Evolutionary conservation across 1,140 invertebrate species (phyloP).

Genomic region (Drosophila rhopaloa): DNA sequence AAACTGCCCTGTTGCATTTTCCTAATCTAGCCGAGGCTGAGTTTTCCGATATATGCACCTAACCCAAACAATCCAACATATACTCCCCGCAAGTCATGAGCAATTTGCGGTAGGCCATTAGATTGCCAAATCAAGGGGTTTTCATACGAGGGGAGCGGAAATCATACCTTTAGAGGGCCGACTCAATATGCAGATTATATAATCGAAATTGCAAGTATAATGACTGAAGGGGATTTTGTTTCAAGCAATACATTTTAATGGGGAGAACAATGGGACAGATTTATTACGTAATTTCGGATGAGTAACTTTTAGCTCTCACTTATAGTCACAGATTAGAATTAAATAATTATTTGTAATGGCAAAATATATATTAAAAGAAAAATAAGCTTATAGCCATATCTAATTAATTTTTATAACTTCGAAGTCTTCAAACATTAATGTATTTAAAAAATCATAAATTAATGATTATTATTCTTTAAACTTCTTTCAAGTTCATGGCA

Average conservation of each 20-base stretch:
- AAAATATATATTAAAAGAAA: too few relatives aligned
- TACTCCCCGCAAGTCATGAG: conserved; percentile 28
- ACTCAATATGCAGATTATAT: conserved; percentile 19
- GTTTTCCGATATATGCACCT: conserved; percentile 23
- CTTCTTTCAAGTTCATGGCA: conserved; percentile 1
- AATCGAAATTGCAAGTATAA: conserved; percentile 2
- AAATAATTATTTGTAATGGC: background rate
- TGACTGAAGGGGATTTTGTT: conserved; percentile 1
- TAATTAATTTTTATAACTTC: too few relatives aligned
- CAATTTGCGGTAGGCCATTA: conserved; percentile 43
- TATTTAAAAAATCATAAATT: too few relatives aligned
- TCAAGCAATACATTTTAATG: conserved; percentile 3
- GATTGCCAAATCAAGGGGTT: conserved; percentile 22
- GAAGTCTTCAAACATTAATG: too few relatives aligned
- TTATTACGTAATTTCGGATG: conserved; percentile 13
- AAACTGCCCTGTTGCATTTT: conserved; percentile 40
- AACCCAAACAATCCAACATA: conserved; percentile 15
- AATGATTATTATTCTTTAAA: too few relatives aligned
- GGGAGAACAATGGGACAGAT: conserved; percentile 13
- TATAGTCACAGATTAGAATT: too few relatives aligned
- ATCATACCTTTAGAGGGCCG: background rate
- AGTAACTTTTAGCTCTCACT: background rate
- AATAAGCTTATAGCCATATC: too few relatives aligned
- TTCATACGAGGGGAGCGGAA: background rate
- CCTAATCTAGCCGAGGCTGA: conserved; percentile 4